Percentiles rank a stretch among this genome's conserved stretches.
Evolutionary conservation across 30 jellyfish, hydroid and myxozoan species (phyloP).

Genomic region (Catostylus mosaicus): DNA sequence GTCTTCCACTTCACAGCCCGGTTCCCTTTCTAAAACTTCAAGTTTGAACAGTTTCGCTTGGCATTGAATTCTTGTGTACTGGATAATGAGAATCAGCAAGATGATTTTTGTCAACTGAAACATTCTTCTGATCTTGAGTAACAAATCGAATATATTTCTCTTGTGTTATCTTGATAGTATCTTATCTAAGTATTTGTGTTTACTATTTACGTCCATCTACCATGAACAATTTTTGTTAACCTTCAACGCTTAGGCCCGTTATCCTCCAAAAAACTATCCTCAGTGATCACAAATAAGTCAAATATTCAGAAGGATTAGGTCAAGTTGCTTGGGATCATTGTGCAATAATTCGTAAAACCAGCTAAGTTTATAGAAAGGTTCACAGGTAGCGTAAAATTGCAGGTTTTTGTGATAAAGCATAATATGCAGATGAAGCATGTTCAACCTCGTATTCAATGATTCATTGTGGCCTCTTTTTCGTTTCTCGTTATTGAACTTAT

Average conservation of each 20-base stretch:
- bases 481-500: too few relatives aligned
- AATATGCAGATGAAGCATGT: too few relatives aligned
- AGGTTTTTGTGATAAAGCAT: too few relatives aligned
- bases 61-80: neutral
- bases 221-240: neutral
- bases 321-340: conserved; percentile 41
- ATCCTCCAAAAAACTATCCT: neutral
- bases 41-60: conserved; percentile 41
- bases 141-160: neutral
- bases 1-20: conserved; percentile 67
- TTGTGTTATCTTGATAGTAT: neutral
- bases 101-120: neutral
- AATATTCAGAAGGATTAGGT: conserved; percentile 10
- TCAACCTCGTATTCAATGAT: too few relatives aligned
- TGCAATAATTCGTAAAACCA: conserved; percentile 7
- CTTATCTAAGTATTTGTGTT: neutral
- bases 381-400: conserved; percentile 31
- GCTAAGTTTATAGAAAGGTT: conserved; percentile 9
- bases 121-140: neutral
- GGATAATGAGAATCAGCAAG: neutral
- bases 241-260: neutral
- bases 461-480: too few relatives aligned
- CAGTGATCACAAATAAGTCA: conserved; percentile 21
- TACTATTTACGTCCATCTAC: neutral
- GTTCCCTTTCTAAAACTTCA: conserved; percentile 25